Evolutionary conservation across 2,113 vertebrate species (phyloP), one percentile per base, ranked within the genome.

Genomic region (Pygoscelis adeliae): DNA sequence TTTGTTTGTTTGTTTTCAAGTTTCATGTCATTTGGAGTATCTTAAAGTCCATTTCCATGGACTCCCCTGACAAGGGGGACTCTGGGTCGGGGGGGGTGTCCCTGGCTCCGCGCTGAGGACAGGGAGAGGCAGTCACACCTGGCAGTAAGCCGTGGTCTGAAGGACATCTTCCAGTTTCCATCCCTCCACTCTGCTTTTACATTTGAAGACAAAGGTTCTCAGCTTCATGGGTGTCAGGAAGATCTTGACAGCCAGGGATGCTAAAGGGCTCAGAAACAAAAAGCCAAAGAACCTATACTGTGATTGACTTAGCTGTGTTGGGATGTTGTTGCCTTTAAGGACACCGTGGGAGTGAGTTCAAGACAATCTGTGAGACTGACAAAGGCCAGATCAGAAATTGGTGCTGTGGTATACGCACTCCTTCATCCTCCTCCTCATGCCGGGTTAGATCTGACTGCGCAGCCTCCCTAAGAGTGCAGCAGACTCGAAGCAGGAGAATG

Each of bases 91-190:
- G n/a, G 20, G 4, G 13, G 42, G 42, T 6, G 8, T 49, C 20
- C 30, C 56, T 65, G 66, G 23, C 49, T 52, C 44, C 1, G 1
- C 0, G 0, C 47, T 38, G 17, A 53, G 38, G 49, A 27, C 36
- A 40, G 27, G 46, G 56, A 63, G 36, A 66, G 46, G 46, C 42
- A 78, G 29, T 67, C 46, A 63, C 32, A 82, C 15, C 32, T 59
- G 44, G 22, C 56, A 65, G 47, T 21, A 42, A 46, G 36, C 53
- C 61, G 8, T 32, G 34, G 23, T 23, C 63, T 86, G 65, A 79
- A 88, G 49, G 58, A 79, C n/a, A 50, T 59, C 47, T 78, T 82
- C 52, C 34, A 44, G 11, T 72, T 90, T 49, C 77, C 55, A 30
- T 66, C 38, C 42, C 23, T 73, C 32, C 62, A 27, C 17, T 63